These are phyloP conservation scores for Dioctria linearis DNA, from an alignment of 2,888 invertebrate genomes.

Conservation along the genomic window DNA sequence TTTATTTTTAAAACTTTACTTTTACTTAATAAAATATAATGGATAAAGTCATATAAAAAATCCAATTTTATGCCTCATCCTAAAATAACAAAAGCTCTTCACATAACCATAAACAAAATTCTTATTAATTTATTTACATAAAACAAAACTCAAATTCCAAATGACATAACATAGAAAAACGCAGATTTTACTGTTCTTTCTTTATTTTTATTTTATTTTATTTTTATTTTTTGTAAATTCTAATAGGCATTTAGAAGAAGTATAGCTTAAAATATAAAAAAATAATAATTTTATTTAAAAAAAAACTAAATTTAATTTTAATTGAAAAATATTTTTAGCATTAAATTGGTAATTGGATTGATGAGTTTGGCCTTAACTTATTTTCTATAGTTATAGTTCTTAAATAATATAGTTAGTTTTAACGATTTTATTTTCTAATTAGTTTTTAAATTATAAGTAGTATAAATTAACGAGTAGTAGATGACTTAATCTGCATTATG, in stretches of 20 bases:
- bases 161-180: neutral
- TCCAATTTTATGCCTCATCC: too few relatives aligned
- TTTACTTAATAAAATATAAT: too few relatives aligned
- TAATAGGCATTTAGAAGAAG: neutral
- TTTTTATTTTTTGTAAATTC: neutral
- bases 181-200: neutral
- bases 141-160: neutral
- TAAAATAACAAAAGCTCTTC: too few relatives aligned
- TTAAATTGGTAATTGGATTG: slow-evolving; percentile 4
- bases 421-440: too few relatives aligned
- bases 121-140: neutral
- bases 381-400: neutral
- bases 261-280: neutral
- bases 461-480: slow-evolving; percentile 25
- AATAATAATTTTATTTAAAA: neutral
- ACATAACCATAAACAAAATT: too few relatives aligned
- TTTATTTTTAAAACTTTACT: too few relatives aligned
- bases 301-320: slow-evolving; percentile 4
- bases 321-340: slow-evolving; percentile 11
- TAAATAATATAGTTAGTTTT: too few relatives aligned
- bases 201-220: neutral
- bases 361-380: slow-evolving; percentile 1
- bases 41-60: too few relatives aligned
- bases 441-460: neutral
- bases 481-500: slow-evolving; percentile 29